phyloP scores from a whole-genome alignment of 2,888 invertebrate genomes.

The Agriopis marginaria region DNA sequence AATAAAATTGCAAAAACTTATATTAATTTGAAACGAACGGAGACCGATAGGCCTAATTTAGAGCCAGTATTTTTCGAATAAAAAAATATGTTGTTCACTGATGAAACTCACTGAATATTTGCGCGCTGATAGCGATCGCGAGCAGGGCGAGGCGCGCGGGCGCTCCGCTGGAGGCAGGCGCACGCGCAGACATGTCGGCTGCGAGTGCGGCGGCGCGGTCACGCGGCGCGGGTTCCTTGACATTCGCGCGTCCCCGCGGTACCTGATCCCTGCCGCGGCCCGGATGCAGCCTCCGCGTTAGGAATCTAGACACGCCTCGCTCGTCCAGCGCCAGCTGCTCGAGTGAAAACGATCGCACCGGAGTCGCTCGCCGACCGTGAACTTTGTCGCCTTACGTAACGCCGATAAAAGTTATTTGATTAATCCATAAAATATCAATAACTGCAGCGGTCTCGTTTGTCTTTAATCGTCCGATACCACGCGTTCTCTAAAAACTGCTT shows the following conservation, averaged over 20 bases:
- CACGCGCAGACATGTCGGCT: conserved; percentile 78
- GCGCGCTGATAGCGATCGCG: conserved; percentile 44
- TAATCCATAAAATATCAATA: conserved; percentile 52
- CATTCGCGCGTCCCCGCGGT: conserved; percentile 80
- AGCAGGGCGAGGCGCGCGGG: conserved; percentile 42
- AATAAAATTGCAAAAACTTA: conserved; percentile 1
- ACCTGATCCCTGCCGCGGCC: conserved; percentile 77
- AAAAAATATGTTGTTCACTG: conserved; percentile 22
- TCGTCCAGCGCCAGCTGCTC: conserved; percentile 63
- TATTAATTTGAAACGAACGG: not conserved
- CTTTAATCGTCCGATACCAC: conserved; percentile 7
- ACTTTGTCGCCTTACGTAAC: conserved; percentile 77
- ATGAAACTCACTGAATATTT: conserved; percentile 66
- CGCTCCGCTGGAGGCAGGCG: conserved; percentile 59
- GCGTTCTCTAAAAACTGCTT: conserved; percentile 11
- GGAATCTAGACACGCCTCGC: conserved; percentile 80
- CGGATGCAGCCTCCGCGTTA: conserved; percentile 83
- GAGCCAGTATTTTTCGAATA: conserved; percentile 24
- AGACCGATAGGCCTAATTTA: conserved; percentile 11
- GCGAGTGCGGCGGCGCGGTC: conserved; percentile 62
- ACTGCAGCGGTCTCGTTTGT: conserved; percentile 39
- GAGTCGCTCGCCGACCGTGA: conserved; percentile 69
- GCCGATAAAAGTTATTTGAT: conserved; percentile 58
- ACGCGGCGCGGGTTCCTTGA: conserved; percentile 78
- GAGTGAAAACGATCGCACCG: conserved; percentile 65